Percentiles rank a stretch among this genome's conserved stretches.
phyloP scores from a whole-genome alignment of 1,140 invertebrate genomes.

The Pemphigus obesinymphae region DNA sequence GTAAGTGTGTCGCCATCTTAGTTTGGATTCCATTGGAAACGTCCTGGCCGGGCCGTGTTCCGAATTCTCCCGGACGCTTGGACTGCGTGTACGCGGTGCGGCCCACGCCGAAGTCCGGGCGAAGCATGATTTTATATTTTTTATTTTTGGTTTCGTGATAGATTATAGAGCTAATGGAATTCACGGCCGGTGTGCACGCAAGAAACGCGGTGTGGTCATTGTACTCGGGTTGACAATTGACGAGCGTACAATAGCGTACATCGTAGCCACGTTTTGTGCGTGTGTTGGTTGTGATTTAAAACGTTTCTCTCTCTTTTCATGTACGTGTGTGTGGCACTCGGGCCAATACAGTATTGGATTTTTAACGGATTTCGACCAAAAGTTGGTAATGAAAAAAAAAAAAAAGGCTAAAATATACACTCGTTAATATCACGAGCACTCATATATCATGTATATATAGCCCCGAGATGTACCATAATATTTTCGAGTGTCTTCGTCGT shows the following conservation, averaged over 20 bases:
- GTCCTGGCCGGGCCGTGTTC: neutral
- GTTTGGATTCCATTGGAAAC: neutral
- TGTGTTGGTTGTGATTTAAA: neutral
- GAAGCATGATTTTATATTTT: neutral
- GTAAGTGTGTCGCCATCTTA: neutral
- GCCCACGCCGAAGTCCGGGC: neutral
- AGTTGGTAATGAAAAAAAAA: neutral
- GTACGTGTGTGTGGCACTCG: neutral
- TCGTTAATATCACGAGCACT: too few species aligned
- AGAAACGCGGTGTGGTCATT: conserved; percentile 8
- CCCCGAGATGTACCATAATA: neutral
- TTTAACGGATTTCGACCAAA: too few species aligned
- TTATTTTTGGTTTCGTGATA: neutral
- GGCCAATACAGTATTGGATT: too few species aligned
- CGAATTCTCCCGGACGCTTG: neutral
- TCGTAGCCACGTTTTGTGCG: neutral
- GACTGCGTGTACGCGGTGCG: neutral
- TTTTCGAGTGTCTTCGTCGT: neutral
- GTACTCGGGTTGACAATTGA: conserved; percentile 19
- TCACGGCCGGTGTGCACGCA: neutral
- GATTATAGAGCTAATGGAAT: conserved; percentile 11
- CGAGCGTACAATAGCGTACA: neutral
- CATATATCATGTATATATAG: too few species aligned
- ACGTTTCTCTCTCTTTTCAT: too few species aligned
- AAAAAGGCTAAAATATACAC: neutral